These are phyloP conservation scores for Zootermopsis nevadensis DNA, from an alignment of 2,888 invertebrate species.

Conservation along the genomic window DNA sequence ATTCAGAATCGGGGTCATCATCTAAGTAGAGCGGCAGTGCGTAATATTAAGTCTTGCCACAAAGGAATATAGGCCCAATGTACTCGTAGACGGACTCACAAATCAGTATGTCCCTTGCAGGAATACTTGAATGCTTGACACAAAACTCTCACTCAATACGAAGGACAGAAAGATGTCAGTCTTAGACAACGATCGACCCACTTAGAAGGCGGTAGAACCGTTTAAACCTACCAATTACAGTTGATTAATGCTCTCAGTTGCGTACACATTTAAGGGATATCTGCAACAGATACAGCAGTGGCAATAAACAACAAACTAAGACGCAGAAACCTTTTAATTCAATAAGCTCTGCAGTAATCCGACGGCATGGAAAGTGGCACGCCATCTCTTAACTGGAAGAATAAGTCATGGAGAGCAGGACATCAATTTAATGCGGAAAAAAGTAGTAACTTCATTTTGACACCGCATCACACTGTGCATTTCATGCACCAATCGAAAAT, in stretches of 20 bases:
- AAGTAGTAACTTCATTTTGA: no score
- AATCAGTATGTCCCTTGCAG: conserved; percentile 13
- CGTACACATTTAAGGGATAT: not conserved
- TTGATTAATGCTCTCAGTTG: not conserved
- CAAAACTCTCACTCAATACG: not conserved
- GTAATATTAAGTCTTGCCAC: not conserved
- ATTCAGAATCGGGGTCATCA: no score
- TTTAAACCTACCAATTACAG: not conserved
- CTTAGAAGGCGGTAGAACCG: not conserved
- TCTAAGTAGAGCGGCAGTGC: not conserved
- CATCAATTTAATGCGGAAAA: not conserved
- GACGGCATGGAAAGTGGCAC: not conserved
- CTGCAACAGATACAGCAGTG: not conserved
- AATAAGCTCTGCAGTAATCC: not conserved
- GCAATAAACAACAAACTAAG: not conserved
- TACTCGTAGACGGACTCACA: conserved; percentile 10
- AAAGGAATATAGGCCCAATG: not conserved
- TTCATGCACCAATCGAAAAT: no score
- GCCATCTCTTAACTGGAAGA: not conserved
- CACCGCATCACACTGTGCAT: no score
- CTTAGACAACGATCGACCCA: conserved; percentile 3
- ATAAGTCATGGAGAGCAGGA: not conserved
- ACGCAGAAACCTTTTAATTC: not conserved
- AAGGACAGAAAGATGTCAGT: not conserved
- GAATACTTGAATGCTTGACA: not conserved